Base-by-base conservation (phyloP, 1,140 invertebrate genomes). In the Archegozetes longisetosus region DNA sequence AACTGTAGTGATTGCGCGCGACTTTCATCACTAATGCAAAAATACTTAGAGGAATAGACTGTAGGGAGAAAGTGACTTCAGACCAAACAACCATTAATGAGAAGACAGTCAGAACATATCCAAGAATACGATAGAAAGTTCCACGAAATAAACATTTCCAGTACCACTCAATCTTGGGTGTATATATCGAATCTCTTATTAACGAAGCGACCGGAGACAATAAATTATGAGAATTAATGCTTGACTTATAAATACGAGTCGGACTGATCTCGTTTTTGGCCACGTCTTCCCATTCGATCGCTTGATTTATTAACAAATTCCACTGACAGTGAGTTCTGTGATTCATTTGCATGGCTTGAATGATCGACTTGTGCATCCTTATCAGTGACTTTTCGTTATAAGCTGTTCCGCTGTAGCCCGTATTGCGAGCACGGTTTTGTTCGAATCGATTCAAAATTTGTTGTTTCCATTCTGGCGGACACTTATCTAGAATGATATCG, bases 61-160 rank as follows among this genome's bases (percentile, higher is more conserved):
- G 62, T 69, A 86, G 83, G 66, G 85, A 86, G 72, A 99, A 98
- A 0, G 94, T 94, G 54, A 96, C 82, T 77, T 99, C 96, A 6
- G 92, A 97, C 94, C 95, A 98, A 14, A 99, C 86, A 48, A 98
- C 89, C 68, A 86, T 80, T 24, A 85, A 73, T 0, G 92, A 95
- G 69, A 98, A 77, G 27, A 84, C 74, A 2, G 80, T 82, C 3
- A 88, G 81, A 1, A 84, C 66, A 51, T 93, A 71, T 9, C 87
- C 85, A 52, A 85, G 67, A 0, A 78, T 67, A 68, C 85, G 84
- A 61, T 86, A 77, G 25, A 85, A 78, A 66, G 87, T 85, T 55
- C 80, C 79, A 64, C 82, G 80, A 0, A 90, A 62, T 27, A 84
- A 66, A 73, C 90, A 95, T 69, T 88, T 85, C 88, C 89, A 95